phyloP scores from a whole-genome alignment of 2,888 invertebrate species.

The Tenodera sinensis region DNA sequence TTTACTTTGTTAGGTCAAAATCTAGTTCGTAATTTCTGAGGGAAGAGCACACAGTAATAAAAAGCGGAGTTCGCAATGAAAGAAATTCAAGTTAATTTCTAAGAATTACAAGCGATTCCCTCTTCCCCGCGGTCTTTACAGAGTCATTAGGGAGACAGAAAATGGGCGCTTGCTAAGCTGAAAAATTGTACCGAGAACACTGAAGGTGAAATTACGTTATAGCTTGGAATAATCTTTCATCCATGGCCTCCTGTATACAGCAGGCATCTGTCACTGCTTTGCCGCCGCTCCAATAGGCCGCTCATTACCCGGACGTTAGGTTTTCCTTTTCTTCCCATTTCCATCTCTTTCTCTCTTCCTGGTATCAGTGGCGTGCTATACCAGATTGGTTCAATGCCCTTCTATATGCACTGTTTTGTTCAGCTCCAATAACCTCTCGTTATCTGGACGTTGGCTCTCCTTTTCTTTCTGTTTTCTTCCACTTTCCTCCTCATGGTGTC shows the following conservation, averaged over 20 bases:
- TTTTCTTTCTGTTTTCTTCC: too few species aligned
- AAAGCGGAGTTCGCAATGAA: background rate
- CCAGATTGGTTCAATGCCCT: too few species aligned
- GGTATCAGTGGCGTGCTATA: background rate
- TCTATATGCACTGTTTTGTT: too few species aligned
- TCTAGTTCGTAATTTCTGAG: too few species aligned
- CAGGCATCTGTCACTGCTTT: background rate
- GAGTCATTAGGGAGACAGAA: background rate
- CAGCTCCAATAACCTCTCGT: too few species aligned
- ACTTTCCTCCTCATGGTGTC: too few species aligned
- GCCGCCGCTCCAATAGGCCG: background rate
- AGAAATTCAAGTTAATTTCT: background rate
- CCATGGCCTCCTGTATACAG: background rate
- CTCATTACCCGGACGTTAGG: background rate
- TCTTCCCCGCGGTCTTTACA: background rate
- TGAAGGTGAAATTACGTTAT: background rate
- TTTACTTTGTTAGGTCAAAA: too few species aligned
- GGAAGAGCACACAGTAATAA: too few species aligned
- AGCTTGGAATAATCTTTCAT: background rate
- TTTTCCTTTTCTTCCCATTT: background rate
- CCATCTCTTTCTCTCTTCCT: background rate
- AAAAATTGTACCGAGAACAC: background rate
- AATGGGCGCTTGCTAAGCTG: too few species aligned
- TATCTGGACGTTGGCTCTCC: too few species aligned
- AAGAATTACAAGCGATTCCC: background rate